Evolutionary conservation across 1,140 invertebrate species (phyloP).

Genomic region (Protaetia brevitarsis): DNA sequence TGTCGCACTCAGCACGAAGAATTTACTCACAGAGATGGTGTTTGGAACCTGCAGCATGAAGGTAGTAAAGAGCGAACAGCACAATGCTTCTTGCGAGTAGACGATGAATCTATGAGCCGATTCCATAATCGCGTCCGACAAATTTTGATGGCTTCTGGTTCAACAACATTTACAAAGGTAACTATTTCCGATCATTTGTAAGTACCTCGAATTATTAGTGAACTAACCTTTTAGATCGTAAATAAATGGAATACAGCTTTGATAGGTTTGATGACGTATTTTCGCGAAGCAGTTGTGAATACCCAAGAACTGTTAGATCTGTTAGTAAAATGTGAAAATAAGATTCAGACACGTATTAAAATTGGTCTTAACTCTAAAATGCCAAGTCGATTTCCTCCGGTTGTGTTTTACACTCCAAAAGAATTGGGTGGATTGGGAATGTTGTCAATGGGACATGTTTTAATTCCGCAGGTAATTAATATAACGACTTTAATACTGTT

Average conservation of each 20-base stretch:
- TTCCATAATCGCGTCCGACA: slow-evolving; percentile 99
- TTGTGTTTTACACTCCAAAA: slow-evolving; percentile 99
- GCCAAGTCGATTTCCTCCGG: slow-evolving; percentile 98
- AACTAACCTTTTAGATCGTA: slow-evolving; percentile 70
- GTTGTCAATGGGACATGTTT: slow-evolving; percentile 99
- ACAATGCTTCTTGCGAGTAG: slow-evolving; percentile 97
- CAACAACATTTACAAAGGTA: slow-evolving; percentile 97
- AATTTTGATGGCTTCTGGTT: slow-evolving; percentile 99
- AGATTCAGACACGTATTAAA: slow-evolving; percentile 99
- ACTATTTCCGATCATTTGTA: too few species aligned
- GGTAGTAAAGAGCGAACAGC: slow-evolving; percentile 98
- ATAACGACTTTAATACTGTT: background rate
- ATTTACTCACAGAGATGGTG: slow-evolving; percentile 94
- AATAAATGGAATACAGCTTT: slow-evolving; percentile 99
- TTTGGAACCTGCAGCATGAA: slow-evolving; percentile 99
- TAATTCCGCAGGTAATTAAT: slow-evolving; percentile 80
- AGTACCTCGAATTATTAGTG: too few species aligned
- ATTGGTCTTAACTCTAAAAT: slow-evolving; percentile 99
- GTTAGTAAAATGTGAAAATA: slow-evolving; percentile 99
- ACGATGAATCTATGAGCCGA: slow-evolving; percentile 94
- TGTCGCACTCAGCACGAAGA: slow-evolving; percentile 96
- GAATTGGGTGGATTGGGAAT: slow-evolving; percentile 95
- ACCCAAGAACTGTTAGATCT: slow-evolving; percentile 97
- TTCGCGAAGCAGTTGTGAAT: slow-evolving; percentile 98
- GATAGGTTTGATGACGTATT: slow-evolving; percentile 99